These are phyloP conservation scores for Trichosurus vulpecula DNA, from an alignment of 2,797 vertebrate genomes.

Conservation along the genomic window DNA sequence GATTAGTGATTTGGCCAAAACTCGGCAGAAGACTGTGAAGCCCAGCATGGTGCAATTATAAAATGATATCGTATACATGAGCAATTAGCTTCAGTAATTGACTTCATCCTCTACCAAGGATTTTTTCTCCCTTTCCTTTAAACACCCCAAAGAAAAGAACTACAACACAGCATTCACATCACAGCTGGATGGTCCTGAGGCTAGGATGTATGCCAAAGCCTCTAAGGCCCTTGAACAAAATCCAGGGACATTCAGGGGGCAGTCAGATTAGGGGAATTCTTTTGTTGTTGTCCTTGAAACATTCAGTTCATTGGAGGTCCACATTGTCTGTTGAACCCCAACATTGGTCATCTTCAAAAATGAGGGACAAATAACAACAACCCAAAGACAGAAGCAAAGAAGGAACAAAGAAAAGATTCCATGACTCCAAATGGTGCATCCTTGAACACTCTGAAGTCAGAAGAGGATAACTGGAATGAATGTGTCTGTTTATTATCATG, in stretches of 20 bases:
- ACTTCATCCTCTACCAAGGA: slow-evolving; percentile 16
- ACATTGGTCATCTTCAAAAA: background rate
- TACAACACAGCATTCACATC: background rate
- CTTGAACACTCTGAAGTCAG: background rate
- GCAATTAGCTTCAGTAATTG: slow-evolving; percentile 1
- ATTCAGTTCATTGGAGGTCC: background rate
- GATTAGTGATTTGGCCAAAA: background rate
- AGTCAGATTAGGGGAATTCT: background rate
- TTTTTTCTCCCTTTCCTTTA: background rate
- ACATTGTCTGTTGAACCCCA: background rate
- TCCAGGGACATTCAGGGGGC: fast-evolving
- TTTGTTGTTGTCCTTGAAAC: background rate
- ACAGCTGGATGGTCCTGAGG: background rate
- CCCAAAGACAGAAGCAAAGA: background rate
- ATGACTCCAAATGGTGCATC: fast-evolving
- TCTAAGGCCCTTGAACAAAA: fast-evolving
- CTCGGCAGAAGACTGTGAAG: fast-evolving
- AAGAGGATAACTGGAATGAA: fast-evolving
- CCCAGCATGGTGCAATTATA: fast-evolving
- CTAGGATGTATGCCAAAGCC: background rate
- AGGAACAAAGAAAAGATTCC: fast-evolving
- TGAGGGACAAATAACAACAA: background rate
- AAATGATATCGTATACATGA: background rate
- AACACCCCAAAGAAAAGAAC: background rate
- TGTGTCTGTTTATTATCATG: fast-evolving